phyloP scores from a whole-genome alignment of 92 coral and sea anemone genomes.

The Heliopora coerulea region DNA sequence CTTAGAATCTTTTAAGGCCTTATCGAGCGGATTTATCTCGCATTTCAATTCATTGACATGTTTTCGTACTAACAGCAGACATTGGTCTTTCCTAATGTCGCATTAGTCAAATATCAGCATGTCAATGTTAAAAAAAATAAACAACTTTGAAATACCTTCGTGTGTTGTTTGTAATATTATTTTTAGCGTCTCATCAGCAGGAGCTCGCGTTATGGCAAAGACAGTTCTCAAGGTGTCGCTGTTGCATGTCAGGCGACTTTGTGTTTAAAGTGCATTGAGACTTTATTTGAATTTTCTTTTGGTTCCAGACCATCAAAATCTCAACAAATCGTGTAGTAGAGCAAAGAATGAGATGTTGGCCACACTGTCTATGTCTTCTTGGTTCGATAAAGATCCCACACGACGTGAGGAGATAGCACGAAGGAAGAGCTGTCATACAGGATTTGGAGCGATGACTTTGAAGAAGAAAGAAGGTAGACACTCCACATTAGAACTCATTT shows the following conservation, averaged over 20 bases:
- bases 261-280: neutral
- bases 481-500: too few species aligned
- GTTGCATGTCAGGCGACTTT: neutral
- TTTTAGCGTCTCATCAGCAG: neutral
- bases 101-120: too few species aligned
- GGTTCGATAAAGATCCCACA: constrained; percentile 54
- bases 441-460: constrained; percentile 59
- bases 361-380: constrained; percentile 78
- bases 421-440: constrained; percentile 72
- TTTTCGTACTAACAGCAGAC: too few species aligned
- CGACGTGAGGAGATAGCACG: constrained; percentile 54
- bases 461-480: constrained; percentile 86
- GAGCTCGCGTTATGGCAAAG: neutral
- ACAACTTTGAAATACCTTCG: too few species aligned
- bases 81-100: too few species aligned
- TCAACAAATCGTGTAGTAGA: constrained; percentile 41
- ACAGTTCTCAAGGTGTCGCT: neutral
- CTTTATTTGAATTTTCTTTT: neutral
- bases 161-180: too few species aligned
- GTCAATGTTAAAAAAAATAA: too few species aligned
- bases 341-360: constrained; percentile 99
- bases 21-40: too few species aligned
- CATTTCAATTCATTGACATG: too few species aligned
- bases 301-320: constrained; percentile 11
- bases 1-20: too few species aligned